phyloP scores from a whole-genome alignment of 2,888 invertebrate genomes.

The Hermodice carunculata region DNA sequence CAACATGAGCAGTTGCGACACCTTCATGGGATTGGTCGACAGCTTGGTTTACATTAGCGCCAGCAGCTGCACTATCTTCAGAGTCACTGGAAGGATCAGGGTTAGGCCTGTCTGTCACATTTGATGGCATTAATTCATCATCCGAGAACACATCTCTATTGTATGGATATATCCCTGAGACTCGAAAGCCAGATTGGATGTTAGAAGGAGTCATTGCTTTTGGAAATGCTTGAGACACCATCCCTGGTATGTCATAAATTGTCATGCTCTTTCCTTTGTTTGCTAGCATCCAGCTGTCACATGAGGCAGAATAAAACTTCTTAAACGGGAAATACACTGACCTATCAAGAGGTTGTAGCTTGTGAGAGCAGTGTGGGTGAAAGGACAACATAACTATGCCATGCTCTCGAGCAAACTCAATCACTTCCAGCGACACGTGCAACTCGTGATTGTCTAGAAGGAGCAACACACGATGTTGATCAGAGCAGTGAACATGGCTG shows the following conservation, averaged over 20 bases:
- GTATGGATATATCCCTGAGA: constrained; percentile 33
- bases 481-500: constrained; percentile 41
- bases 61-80: no score
- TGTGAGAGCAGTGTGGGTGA: constrained; percentile 64
- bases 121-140: constrained; percentile 26
- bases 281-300: constrained; percentile 41
- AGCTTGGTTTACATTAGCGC: no score
- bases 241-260: constrained; percentile 33
- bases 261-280: constrained; percentile 39
- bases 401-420: constrained; percentile 53
- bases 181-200: constrained; percentile 31
- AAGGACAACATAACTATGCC: constrained; percentile 60
- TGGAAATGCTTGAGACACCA: constrained; percentile 38
- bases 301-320: constrained; percentile 31
- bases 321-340: constrained; percentile 45
- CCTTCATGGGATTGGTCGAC: no score
- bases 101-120: constrained; percentile 15
- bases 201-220: constrained; percentile 32
- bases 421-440: constrained; percentile 51
- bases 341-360: constrained; percentile 49
- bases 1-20: no score
- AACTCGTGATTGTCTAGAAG: constrained; percentile 64
- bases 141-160: constrained; percentile 33
- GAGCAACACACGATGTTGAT: constrained; percentile 50
- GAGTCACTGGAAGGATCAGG: no score